Conservation (phyloP, 2,113 vertebrate species). For the Pampusana beccarii region DNA sequence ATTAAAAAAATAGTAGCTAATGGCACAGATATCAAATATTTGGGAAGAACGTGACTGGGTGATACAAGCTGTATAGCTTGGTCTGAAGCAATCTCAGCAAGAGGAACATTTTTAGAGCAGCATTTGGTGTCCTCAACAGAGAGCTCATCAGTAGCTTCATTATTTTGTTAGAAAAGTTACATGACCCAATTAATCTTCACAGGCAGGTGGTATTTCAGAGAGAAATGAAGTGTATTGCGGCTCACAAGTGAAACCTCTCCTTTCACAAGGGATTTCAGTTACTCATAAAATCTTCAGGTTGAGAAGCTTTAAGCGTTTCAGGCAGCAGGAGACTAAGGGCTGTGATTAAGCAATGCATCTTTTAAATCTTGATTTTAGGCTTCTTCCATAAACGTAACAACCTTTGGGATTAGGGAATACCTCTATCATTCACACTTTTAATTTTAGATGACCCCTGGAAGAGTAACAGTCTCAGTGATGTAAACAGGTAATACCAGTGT, state of each 20-base stretch:
- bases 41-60: not conserved
- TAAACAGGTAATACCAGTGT: not conserved
- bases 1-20: not conserved
- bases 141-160: not conserved
- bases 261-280: not conserved
- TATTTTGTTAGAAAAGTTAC: not conserved
- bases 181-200: not conserved
- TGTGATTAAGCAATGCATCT: not conserved
- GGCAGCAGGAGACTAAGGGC: not conserved
- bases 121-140: not conserved
- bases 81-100: not conserved
- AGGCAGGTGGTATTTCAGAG: not conserved
- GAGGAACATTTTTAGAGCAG: not conserved
- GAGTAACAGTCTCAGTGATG: not conserved
- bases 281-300: not conserved
- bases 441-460: not conserved
- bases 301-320: not conserved
- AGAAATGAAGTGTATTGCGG: not conserved
- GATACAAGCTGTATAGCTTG: not conserved
- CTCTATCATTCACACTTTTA: not conserved
- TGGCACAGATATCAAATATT: not conserved
- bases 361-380: not conserved
- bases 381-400: not conserved
- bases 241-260: not conserved
- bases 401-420: not conserved